phyloP scores from a whole-genome alignment of 2,888 invertebrate species.

The Seladonia tumulorum region DNA sequence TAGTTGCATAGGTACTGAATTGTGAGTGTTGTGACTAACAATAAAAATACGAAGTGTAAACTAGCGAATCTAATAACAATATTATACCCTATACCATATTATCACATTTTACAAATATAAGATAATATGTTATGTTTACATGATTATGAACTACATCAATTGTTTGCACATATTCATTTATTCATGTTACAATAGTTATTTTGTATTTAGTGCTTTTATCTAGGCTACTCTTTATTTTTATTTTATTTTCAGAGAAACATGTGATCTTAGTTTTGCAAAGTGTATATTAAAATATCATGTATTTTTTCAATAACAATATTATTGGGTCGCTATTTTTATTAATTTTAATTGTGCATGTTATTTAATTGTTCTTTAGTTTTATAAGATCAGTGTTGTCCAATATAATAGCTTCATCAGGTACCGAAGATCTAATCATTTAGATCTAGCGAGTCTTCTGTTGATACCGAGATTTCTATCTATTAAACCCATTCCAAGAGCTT shows the following conservation, averaged over 20 bases:
- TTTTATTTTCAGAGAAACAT: not conserved
- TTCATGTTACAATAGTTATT: not conserved
- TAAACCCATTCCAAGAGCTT: not conserved
- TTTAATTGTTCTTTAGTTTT: not conserved
- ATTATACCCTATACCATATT: not conserved
- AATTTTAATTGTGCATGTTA: not conserved
- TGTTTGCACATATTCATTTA: not conserved
- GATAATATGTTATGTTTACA: not conserved
- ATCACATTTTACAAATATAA: not conserved
- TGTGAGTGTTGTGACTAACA: not conserved
- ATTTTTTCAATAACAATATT: not conserved
- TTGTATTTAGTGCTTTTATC: not conserved
- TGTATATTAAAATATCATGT: not conserved
- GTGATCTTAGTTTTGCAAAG: not conserved
- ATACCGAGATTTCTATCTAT: not conserved
- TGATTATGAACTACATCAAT: not conserved
- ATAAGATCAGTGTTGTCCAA: not conserved
- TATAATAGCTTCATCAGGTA: not conserved
- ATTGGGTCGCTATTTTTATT: not conserved
- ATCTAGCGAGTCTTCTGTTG: not conserved
- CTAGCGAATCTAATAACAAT: not conserved
- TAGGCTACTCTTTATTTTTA: too few species aligned
- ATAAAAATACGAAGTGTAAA: not conserved
- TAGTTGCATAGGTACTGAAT: not conserved
- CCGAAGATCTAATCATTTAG: not conserved